Evolutionary conservation across 2,888 invertebrate genomes (phyloP).

Genomic region (Hetaerina titia): DNA sequence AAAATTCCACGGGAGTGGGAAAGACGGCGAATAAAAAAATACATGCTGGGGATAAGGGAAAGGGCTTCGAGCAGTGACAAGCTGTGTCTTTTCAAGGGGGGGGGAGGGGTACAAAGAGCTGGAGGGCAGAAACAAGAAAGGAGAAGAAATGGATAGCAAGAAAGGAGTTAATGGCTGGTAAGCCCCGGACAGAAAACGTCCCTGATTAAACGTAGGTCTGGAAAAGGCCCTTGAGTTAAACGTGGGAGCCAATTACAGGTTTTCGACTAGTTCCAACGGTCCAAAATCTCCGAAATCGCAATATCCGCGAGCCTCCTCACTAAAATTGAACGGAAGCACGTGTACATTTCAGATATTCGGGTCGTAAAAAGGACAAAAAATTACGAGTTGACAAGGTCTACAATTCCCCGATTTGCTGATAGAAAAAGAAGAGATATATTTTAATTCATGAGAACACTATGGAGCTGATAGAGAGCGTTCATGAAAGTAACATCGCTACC

Average conservation of each 20-base stretch:
- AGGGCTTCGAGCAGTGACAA: neutral
- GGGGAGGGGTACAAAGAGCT: neutral
- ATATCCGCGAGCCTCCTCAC: too few relatives aligned
- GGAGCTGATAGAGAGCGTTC: too few relatives aligned
- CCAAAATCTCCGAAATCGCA: too few relatives aligned
- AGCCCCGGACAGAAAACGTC: neutral
- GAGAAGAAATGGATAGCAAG: neutral
- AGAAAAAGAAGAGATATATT: too few relatives aligned
- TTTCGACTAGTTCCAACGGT: neutral
- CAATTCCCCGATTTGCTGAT: too few relatives aligned
- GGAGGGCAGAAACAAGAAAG: too few relatives aligned
- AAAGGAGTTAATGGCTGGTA: neutral
- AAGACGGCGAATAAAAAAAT: neutral
- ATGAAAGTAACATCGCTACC: too few relatives aligned
- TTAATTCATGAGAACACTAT: too few relatives aligned
- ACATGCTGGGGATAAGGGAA: neutral
- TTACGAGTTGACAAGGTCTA: too few relatives aligned
- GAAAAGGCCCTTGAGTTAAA: neutral
- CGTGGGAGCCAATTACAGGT: neutral
- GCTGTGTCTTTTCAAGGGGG: conserved; percentile 4
- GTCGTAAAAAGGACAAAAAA: too few relatives aligned
- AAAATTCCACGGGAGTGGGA: neutral
- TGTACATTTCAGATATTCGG: too few relatives aligned
- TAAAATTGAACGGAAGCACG: too few relatives aligned
- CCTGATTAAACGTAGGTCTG: neutral